Evolutionary conservation across 2,113 vertebrate genomes (phyloP).

Genomic region (Saccopteryx leptura): DNA sequence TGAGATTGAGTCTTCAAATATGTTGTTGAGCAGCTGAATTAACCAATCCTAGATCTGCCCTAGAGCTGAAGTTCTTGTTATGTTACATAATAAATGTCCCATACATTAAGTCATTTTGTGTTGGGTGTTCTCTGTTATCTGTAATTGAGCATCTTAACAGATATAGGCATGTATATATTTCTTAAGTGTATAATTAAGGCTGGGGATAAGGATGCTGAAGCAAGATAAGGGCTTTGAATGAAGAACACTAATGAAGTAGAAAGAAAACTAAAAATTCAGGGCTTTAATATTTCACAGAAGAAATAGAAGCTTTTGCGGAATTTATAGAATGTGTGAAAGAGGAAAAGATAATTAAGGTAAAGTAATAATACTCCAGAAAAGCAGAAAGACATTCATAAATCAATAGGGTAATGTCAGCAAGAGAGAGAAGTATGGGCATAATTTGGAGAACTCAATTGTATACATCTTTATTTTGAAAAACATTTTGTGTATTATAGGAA

Average conservation of each 20-base stretch:
- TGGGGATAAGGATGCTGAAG: background rate
- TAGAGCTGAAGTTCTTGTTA: background rate
- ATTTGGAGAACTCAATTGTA: background rate
- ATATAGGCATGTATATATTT: background rate
- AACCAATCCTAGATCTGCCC: background rate
- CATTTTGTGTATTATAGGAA: background rate
- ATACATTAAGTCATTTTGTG: conserved; percentile 10
- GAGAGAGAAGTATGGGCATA: background rate
- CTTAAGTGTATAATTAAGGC: background rate
- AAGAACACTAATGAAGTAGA: background rate
- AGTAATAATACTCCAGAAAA: background rate
- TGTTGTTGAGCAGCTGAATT: background rate
- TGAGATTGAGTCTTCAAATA: background rate
- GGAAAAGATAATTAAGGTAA: background rate
- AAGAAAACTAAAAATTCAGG: background rate
- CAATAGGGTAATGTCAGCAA: background rate
- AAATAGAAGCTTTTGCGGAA: background rate
- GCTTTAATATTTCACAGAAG: background rate
- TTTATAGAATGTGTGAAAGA: background rate
- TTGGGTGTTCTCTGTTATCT: background rate
- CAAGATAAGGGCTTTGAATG: background rate
- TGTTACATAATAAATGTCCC: background rate
- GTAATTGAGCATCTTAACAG: background rate
- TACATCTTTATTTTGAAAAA: background rate
- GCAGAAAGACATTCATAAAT: background rate